Evolutionary conservation across 1,140 invertebrate species (phyloP).

Genomic region (Zaprionus ornatus): DNA sequence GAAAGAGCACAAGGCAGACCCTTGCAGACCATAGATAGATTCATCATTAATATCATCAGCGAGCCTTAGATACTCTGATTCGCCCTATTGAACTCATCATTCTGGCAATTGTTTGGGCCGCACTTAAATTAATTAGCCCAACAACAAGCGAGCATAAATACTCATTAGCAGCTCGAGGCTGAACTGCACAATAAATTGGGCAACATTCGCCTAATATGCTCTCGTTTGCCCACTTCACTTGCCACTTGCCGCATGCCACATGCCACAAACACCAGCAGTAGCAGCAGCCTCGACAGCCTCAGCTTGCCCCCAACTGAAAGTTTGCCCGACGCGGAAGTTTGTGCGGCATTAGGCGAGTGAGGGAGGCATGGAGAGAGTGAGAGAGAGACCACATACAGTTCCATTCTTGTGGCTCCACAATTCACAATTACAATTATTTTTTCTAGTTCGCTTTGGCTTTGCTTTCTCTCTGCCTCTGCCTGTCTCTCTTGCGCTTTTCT

Average conservation of each 20-base stretch:
- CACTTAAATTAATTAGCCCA: slow-evolving; percentile 39
- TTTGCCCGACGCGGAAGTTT: neutral
- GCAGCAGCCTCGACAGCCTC: neutral
- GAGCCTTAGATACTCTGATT: neutral
- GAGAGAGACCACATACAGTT: neutral
- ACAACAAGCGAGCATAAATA: slow-evolving; percentile 74
- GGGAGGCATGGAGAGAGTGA: too few species aligned
- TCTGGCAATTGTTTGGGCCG: slow-evolving; percentile 1
- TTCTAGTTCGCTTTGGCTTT: slow-evolving; percentile 44
- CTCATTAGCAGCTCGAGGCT: slow-evolving; percentile 46
- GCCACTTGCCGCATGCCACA: slow-evolving; percentile 6
- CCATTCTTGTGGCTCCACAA: slow-evolving; percentile 29
- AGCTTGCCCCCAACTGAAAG: slow-evolving; percentile 18
- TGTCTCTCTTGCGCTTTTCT: neutral
- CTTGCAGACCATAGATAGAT: neutral
- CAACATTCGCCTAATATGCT: slow-evolving; percentile 44
- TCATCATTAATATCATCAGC: neutral
- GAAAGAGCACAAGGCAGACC: too few species aligned
- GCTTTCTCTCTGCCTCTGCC: neutral
- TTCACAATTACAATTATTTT: slow-evolving; percentile 79
- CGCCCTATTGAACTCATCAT: slow-evolving; percentile 16
- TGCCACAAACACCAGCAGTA: neutral
- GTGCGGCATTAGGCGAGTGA: slow-evolving; percentile 1
- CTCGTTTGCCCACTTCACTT: slow-evolving; percentile 7
- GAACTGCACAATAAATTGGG: slow-evolving; percentile 50